These are phyloP conservation scores for Oreotrochilus melanogaster DNA, from an alignment of 2,113 vertebrate species.

Conservation along the genomic window DNA sequence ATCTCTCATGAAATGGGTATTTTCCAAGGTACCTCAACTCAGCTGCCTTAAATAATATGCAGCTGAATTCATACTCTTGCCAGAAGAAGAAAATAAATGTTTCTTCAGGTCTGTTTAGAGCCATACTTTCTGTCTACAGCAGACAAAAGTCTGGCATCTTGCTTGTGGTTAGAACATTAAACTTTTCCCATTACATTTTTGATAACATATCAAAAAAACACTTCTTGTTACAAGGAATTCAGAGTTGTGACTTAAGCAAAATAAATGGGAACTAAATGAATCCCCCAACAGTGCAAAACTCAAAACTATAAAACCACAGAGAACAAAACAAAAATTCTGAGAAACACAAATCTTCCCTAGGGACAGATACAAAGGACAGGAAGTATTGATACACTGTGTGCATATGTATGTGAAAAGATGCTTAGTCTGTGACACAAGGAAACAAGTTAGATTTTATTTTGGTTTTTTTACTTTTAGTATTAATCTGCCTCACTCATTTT, in stretches of 20 bases:
- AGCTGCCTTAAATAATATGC: not conserved
- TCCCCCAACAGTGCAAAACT: not conserved
- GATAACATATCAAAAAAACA: not conserved
- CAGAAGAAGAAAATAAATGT: not conserved
- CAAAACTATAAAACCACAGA: slow-evolving; percentile 14
- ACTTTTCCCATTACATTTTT: slow-evolving; percentile 13
- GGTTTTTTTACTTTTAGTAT: not conserved
- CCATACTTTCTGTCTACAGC: not conserved
- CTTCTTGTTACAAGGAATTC: not conserved
- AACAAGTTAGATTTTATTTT: not conserved
- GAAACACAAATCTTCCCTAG: not conserved
- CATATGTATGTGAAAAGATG: not conserved
- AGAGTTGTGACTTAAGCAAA: slow-evolving; percentile 16
- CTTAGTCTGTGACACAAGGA: not conserved
- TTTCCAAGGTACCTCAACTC: not conserved
- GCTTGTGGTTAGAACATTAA: slow-evolving; percentile 28
- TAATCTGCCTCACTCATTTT: not conserved
- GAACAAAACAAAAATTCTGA: not conserved
- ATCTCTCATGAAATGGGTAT: not conserved
- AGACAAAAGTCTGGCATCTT: slow-evolving; percentile 29
- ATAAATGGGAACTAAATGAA: slow-evolving; percentile 25
- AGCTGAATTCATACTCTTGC: not conserved
- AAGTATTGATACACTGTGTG: not conserved
- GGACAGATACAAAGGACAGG: not conserved
- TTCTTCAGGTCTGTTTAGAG: not conserved